Evolutionary conservation across 2,113 vertebrate genomes (phyloP).

Genomic region (Ramphastos sulfuratus): DNA sequence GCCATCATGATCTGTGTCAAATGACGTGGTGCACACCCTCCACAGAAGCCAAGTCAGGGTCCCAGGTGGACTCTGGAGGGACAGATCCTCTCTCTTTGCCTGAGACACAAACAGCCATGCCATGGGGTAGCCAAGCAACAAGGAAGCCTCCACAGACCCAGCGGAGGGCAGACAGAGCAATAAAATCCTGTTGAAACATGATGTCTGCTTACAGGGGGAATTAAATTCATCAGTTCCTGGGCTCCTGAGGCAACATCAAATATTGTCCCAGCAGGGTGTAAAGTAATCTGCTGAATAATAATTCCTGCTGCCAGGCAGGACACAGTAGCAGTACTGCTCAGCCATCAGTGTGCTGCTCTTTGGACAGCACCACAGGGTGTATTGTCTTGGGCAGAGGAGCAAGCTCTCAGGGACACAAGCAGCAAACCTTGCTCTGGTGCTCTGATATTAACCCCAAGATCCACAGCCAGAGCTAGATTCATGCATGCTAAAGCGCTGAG

Average conservation of each 20-base stretch:
- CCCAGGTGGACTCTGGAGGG: background rate
- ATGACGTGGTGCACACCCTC: background rate
- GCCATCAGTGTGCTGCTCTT: background rate
- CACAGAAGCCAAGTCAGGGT: background rate
- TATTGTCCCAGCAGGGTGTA: background rate
- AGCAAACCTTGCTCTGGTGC: background rate
- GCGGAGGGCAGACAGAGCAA: background rate
- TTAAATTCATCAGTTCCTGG: slow-evolving; percentile 36
- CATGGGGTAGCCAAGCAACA: background rate
- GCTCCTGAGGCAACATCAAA: slow-evolving; percentile 24
- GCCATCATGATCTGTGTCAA: background rate
- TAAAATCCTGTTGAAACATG: background rate
- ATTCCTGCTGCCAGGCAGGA: slow-evolving; percentile 27
- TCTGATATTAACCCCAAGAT: background rate
- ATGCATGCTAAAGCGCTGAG: background rate
- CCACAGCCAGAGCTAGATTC: background rate
- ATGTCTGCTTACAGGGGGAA: background rate
- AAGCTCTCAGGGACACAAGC: background rate
- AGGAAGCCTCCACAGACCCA: background rate
- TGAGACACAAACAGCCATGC: background rate
- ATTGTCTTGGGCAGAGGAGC: background rate
- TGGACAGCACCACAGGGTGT: background rate
- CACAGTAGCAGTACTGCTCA: slow-evolving; percentile 4
- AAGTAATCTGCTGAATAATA: slow-evolving; percentile 1
- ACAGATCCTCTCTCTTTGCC: background rate